Evolutionary conservation across 2,888 invertebrate species (phyloP).

Genomic region (Leptogaster cylindrica): DNA sequence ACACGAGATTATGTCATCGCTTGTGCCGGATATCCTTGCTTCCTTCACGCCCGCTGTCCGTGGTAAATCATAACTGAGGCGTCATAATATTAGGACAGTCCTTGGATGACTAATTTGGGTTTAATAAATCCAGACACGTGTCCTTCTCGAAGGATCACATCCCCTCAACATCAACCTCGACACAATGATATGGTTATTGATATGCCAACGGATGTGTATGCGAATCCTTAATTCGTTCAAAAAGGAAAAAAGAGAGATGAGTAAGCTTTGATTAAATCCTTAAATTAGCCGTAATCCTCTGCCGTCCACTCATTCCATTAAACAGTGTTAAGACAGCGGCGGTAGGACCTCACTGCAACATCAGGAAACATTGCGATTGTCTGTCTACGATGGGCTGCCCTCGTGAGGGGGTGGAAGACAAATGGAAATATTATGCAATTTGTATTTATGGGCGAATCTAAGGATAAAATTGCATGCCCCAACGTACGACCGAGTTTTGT

Average conservation of each 20-base stretch:
- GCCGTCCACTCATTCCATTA: conserved; percentile 35
- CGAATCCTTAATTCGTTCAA: neutral
- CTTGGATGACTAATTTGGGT: conserved; percentile 24
- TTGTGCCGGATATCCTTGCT: conserved; percentile 42
- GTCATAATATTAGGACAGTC: conserved; percentile 45
- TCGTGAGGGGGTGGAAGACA: conserved; percentile 20
- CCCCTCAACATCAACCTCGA: neutral
- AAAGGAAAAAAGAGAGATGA: neutral
- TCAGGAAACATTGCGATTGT: neutral
- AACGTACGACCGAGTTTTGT: conserved; percentile 31
- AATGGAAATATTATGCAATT: conserved; percentile 47
- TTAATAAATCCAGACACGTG: conserved; percentile 40
- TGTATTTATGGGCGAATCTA: conserved; percentile 43
- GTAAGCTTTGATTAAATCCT: conserved; percentile 43
- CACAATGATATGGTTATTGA: neutral
- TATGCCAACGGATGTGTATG: neutral
- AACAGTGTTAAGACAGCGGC: neutral
- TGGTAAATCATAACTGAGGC: conserved; percentile 36
- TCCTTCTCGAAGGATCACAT: neutral
- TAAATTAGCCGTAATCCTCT: conserved; percentile 43
- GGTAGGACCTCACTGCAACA: neutral
- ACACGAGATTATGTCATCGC: conserved; percentile 38
- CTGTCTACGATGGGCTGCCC: conserved; percentile 1
- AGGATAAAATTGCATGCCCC: conserved; percentile 45
- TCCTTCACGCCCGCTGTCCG: conserved; percentile 27